Conservation (phyloP, 2,888 invertebrate genomes). For the Callyntrura sp. region DNA sequence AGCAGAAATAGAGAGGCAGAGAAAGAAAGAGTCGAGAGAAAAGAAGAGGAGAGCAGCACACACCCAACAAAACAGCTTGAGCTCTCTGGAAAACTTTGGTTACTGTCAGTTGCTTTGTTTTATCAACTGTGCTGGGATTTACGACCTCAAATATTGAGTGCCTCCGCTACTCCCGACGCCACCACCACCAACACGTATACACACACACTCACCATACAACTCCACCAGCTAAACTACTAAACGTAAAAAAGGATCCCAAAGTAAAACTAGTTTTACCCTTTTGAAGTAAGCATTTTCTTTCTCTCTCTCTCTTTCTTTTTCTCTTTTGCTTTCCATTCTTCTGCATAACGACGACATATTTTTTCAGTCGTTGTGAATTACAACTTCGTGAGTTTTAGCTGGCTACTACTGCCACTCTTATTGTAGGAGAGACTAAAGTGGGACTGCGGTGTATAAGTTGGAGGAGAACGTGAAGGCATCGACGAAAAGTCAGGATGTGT, state of each 20-base stretch:
- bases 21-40: slow-evolving; percentile 13
- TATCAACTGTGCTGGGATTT: slow-evolving; percentile 77
- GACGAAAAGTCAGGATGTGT: neutral
- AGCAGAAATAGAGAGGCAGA: neutral
- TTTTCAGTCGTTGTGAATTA: slow-evolving; percentile 58
- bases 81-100: slow-evolving; percentile 58
- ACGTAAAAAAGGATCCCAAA: slow-evolving; percentile 20
- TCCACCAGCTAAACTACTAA: slow-evolving; percentile 14
- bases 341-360: slow-evolving; percentile 56
- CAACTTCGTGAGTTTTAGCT: slow-evolving; percentile 51
- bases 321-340: slow-evolving; percentile 10
- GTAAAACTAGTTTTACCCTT: slow-evolving; percentile 63
- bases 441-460: neutral
- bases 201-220: neutral
- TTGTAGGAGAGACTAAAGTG: neutral
- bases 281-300: slow-evolving; percentile 43
- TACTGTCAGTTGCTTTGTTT: slow-evolving; percentile 77
- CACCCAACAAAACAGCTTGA: slow-evolving; percentile 51
- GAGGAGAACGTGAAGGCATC: slow-evolving; percentile 51
- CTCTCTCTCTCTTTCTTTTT: slow-evolving; percentile 2
- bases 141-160: slow-evolving; percentile 72
- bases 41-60: slow-evolving; percentile 7
- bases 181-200: neutral
- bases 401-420: slow-evolving; percentile 9
- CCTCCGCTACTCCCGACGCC: neutral